phyloP scores from a whole-genome alignment of 2,888 invertebrate species.

The Tenthredo livida region DNA sequence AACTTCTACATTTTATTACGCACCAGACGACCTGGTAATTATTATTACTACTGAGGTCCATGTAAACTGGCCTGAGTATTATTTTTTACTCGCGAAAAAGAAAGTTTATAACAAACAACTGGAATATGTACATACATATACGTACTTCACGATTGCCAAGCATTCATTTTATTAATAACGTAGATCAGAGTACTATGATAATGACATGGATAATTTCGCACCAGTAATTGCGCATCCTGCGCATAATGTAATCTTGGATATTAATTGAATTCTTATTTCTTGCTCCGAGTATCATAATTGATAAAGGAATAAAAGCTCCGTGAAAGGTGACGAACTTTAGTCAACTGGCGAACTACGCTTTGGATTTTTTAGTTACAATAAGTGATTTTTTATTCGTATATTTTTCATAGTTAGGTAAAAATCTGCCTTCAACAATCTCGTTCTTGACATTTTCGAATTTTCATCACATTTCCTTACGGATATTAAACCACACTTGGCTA shows the following conservation, averaged over 20 bases:
- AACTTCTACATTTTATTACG: conserved; percentile 39
- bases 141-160: not conserved
- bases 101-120: not conserved
- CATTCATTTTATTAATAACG: not conserved
- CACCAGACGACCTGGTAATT: conserved; percentile 9
- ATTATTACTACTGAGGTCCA: not conserved
- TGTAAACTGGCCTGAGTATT: not conserved
- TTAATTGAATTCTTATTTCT: not conserved
- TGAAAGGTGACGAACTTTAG: not conserved
- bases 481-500: not conserved
- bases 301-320: not conserved
- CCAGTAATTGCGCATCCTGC: not conserved
- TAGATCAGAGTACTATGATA: not conserved
- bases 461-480: not conserved
- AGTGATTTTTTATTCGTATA: not conserved
- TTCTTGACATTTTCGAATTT: not conserved
- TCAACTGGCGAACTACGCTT: not conserved
- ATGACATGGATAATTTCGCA: not conserved
- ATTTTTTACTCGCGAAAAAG: not conserved
- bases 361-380: not conserved
- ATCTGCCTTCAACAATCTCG: not conserved
- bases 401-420: too few relatives aligned
- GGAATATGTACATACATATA: not conserved
- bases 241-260: not conserved
- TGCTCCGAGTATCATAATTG: not conserved